These are phyloP conservation scores for Endomychus coccineus DNA, from an alignment of 2,888 invertebrate genomes.

Conservation along the genomic window DNA sequence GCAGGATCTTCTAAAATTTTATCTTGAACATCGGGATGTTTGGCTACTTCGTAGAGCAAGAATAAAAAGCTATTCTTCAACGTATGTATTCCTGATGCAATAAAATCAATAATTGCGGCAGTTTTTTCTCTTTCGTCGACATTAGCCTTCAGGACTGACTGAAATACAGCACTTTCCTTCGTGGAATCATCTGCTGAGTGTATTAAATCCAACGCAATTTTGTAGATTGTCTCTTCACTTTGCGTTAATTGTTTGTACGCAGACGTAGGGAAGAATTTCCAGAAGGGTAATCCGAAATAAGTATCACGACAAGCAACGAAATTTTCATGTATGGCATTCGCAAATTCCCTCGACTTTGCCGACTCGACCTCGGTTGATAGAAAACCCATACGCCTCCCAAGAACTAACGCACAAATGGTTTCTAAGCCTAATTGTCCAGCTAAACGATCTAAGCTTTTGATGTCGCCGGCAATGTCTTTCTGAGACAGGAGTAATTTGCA, in stretches of 20 bases:
- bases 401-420: slow-evolving; percentile 69
- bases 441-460: slow-evolving; percentile 61
- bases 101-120: slow-evolving; percentile 78
- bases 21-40: slow-evolving; percentile 58
- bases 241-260: slow-evolving; percentile 62
- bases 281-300: slow-evolving; percentile 72
- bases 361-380: slow-evolving; percentile 39
- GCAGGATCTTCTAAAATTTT: slow-evolving; percentile 53
- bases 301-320: slow-evolving; percentile 75
- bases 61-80: slow-evolving; percentile 78
- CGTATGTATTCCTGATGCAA: slow-evolving; percentile 82
- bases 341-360: slow-evolving; percentile 55
- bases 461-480: slow-evolving; percentile 46
- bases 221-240: slow-evolving; percentile 73
- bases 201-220: slow-evolving; percentile 69
- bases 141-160: slow-evolving; percentile 63
- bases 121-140: slow-evolving; percentile 75
- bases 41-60: slow-evolving; percentile 65
- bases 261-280: slow-evolving; percentile 70
- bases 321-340: slow-evolving; percentile 67
- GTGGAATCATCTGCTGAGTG: slow-evolving; percentile 54
- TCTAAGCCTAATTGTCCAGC: slow-evolving; percentile 75
- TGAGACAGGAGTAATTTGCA: slow-evolving; percentile 55
- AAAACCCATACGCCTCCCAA: slow-evolving; percentile 74
- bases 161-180: slow-evolving; percentile 61